A percentile compares a stretch with the other conserved stretches of the same genome.
Evolutionary conservation across 2,113 vertebrate genomes (phyloP).

Genomic region (Vidua chalybeata): DNA sequence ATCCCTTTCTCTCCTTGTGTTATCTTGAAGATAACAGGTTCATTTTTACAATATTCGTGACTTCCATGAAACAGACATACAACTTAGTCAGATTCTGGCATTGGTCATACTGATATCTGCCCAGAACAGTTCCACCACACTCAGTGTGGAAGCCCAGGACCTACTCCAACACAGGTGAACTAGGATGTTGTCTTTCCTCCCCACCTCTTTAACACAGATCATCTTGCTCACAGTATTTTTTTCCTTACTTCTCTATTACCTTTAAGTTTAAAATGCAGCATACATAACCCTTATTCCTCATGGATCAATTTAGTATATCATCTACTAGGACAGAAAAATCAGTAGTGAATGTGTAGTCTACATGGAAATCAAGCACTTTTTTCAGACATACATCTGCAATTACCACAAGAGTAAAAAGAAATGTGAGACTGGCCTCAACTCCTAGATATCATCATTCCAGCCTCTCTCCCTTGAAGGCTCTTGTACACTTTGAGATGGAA

Average conservation of each 20-base stretch:
- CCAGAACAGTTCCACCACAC: neutral
- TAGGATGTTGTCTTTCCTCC: neutral
- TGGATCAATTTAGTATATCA: neutral
- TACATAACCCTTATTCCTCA: neutral
- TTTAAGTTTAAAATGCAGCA: neutral
- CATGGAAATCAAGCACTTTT: neutral
- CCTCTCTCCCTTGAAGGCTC: neutral
- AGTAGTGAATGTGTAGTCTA: neutral
- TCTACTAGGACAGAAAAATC: neutral
- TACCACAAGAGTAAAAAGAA: neutral
- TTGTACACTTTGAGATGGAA: neutral
- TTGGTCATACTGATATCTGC: neutral
- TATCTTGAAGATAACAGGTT: neutral
- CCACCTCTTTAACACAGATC: neutral
- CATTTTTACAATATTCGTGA: neutral
- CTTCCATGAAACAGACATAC: neutral
- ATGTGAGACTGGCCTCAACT: neutral
- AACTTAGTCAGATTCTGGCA: neutral
- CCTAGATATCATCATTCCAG: neutral
- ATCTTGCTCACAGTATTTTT: neutral
- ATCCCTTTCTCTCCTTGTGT: neutral
- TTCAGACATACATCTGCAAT: neutral
- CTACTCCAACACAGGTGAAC: neutral
- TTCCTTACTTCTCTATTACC: neutral
- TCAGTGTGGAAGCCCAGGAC: neutral